These are phyloP conservation scores for Lethocerus indicus DNA, from an alignment of 1,140 invertebrate genomes.

Conservation along the genomic window DNA sequence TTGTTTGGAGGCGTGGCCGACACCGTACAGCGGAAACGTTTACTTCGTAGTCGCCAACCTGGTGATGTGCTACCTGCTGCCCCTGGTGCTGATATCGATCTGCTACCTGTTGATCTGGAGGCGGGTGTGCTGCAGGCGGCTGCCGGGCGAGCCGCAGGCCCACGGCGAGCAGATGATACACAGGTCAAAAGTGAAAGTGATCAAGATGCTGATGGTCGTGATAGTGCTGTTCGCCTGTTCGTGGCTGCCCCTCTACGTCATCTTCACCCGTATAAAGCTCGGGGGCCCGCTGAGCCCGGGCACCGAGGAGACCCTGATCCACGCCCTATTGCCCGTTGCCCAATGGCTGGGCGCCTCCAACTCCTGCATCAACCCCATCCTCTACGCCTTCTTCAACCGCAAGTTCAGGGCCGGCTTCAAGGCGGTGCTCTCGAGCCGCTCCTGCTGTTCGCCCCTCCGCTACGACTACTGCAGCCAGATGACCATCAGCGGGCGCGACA, in stretches of 20 bases:
- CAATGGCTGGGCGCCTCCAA: conserved; percentile 44
- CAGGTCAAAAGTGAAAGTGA: conserved; percentile 25
- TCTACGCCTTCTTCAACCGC: conserved; percentile 47
- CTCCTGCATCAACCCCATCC: conserved; percentile 30
- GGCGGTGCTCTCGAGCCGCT: conserved; percentile 23
- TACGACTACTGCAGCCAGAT: conserved; percentile 14
- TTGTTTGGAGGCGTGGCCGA: conserved; percentile 31
- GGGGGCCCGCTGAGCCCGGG: conserved; percentile 15
- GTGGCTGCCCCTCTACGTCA: conserved; percentile 44
- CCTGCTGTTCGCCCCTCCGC: conserved; percentile 21
- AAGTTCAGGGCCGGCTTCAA: conserved; percentile 46
- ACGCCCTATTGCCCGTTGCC: conserved; percentile 33
- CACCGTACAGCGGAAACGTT: conserved; percentile 23
- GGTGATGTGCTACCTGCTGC: conserved; percentile 37
- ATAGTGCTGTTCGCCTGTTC: conserved; percentile 41
- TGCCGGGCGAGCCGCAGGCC: conserved; percentile 21
- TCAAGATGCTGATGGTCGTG: conserved; percentile 47
- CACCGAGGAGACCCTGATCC: conserved; percentile 23
- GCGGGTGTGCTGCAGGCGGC: conserved; percentile 23
- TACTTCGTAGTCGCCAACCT: conserved; percentile 39
- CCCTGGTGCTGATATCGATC: conserved; percentile 29
- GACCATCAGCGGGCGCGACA: conserved; percentile 6
- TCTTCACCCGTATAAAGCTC: conserved; percentile 30
- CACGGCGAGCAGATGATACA: conserved; percentile 19
- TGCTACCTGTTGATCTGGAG: conserved; percentile 37